Evolutionary conservation across 1,140 invertebrate species (phyloP).

Genomic region (Heliconius hewitsoni): DNA sequence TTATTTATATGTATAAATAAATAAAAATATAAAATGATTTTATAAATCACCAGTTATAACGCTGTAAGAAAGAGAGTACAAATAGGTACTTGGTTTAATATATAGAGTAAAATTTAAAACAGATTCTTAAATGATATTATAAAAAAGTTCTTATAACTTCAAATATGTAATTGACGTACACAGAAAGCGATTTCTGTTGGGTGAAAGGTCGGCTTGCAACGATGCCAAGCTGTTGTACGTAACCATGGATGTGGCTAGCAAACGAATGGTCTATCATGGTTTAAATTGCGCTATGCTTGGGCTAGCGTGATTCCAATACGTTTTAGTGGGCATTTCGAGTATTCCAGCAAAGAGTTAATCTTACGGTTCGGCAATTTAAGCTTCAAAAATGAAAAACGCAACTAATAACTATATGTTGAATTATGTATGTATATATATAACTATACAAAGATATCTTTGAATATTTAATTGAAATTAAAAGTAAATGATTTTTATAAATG

Average conservation of each 20-base stretch:
- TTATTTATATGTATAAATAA: not conserved
- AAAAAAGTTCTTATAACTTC: not conserved
- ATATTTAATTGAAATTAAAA: no score
- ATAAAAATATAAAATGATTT: not conserved
- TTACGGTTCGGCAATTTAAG: not conserved
- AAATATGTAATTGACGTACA: slow-evolving; percentile 8
- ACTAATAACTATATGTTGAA: not conserved
- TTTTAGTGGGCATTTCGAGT: slow-evolving; percentile 28
- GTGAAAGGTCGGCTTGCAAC: slow-evolving; percentile 13
- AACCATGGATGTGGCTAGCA: slow-evolving; percentile 6
- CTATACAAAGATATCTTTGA: no score
- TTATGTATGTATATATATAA: no score
- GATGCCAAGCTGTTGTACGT: slow-evolving; percentile 14
- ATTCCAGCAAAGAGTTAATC: not conserved
- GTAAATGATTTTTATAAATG: no score
- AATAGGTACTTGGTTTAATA: no score
- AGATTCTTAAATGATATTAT: no score
- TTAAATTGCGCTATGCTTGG: slow-evolving; percentile 18
- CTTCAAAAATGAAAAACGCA: not conserved
- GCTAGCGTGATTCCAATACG: slow-evolving; percentile 17
- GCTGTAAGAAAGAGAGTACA: no score
- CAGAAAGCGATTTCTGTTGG: slow-evolving; percentile 13
- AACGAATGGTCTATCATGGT: slow-evolving; percentile 18
- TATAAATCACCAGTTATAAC: no score
- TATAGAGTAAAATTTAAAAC: no score